Conservation (phyloP, 2,888 invertebrate genomes). For the Lottia scabra region DNA sequence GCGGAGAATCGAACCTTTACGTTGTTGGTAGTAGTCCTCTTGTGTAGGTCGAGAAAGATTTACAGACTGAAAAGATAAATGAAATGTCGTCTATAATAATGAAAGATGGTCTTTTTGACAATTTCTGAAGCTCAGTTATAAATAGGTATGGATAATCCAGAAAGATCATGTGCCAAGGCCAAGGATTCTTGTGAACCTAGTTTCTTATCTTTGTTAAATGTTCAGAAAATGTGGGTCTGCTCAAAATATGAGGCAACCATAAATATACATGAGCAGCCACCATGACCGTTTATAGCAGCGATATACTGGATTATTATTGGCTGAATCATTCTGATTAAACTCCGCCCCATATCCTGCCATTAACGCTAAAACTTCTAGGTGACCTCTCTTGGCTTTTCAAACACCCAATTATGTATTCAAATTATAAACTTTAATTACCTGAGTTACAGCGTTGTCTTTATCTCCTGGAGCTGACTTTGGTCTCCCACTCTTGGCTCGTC, state of each 20-base stretch:
- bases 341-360: constrained; percentile 66
- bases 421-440: constrained; percentile 16
- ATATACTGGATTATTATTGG: constrained; percentile 67
- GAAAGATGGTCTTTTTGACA: too few relatives aligned
- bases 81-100: too few relatives aligned
- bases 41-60: constrained; percentile 24
- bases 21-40: constrained; percentile 39
- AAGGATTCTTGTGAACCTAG: too few relatives aligned
- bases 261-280: too few relatives aligned
- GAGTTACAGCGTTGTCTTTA: constrained; percentile 15
- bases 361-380: constrained; percentile 55
- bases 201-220: too few relatives aligned
- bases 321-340: constrained; percentile 64
- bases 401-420: too few relatives aligned
- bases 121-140: too few relatives aligned
- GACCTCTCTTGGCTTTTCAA: constrained; percentile 64
- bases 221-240: too few relatives aligned
- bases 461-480: constrained; percentile 44
- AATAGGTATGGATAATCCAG: too few relatives aligned
- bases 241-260: too few relatives aligned
- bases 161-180: too few relatives aligned
- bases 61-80: constrained; percentile 5
- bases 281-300: constrained; percentile 64
- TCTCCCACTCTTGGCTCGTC: constrained; percentile 38
- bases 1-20: constrained; percentile 65